Evolutionary conservation across 1,140 invertebrate genomes (phyloP), one percentile per base, ranked within the genome.

Genomic region (Drosophila micromelanica): DNA sequence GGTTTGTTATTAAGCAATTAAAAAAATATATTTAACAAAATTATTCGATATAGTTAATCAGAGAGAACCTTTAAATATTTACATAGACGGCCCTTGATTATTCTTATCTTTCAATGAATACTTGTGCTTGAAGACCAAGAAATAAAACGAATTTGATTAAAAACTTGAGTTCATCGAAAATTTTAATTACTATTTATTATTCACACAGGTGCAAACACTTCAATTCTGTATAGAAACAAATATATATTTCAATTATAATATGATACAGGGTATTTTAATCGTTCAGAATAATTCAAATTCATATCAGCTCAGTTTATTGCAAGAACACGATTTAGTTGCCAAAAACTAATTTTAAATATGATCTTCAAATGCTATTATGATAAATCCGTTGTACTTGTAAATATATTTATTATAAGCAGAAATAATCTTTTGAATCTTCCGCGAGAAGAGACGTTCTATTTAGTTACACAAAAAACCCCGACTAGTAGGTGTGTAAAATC

Each of bases 331-430:
- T 32, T 32, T 13, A 11, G 48, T 27, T 32, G n/a, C n/a, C 48
- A 49, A 30, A 49, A 32, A 32, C 48, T 49, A 30, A 49, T n/a
- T 13, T 32, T 32, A n/a, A 49, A 30, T 27, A 49, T 49, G 46
- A 49, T 27, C 8, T n/a, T 7, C 23, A 49, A 27, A 13, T 42
- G 40, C 40, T 4, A 11, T 45, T 49, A 49, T 49, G 27, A 49
- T 49, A 13, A 27, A 13, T 7, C 1, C 5, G 3, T 30, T 4
- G n/a, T 8, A 49, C 1, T 49, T 8, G 17, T 46, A 20, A 5
- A 46, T 7, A 2, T 43, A 15, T 6, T 17, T 7, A 2, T 8
- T 8, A 35, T 35, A 9, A 1, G 32, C 2, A 35, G 8, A 35
- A 8, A 35, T 0, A 35, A 45, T 45, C 23, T 27, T 27, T 46